Evolutionary conservation across 2,797 vertebrate genomes (phyloP), one percentile per base, ranked within the genome.

Genomic region (Syndactyla subalaris): DNA sequence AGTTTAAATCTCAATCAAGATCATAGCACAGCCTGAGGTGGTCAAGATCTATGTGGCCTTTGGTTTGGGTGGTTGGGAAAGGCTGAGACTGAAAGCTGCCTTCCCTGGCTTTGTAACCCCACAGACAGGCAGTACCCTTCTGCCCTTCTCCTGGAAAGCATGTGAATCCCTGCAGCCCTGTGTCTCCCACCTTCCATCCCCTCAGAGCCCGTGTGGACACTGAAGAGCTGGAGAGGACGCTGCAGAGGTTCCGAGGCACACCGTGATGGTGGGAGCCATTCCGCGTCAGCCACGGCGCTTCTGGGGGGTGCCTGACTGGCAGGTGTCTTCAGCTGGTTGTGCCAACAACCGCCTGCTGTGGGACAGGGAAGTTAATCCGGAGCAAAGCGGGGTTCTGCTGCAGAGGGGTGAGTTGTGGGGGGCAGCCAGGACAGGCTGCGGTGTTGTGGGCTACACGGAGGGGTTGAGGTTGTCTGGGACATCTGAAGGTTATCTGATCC

Each of bases 231-330:
- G 84, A 74, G 61, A 87, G 62, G 63, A 55, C 54, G 0, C 52
- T 19, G 80, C 75, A 45, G 94, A 22, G 58, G 55, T 45, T 89
- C 0, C 5, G 66, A 81, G 80, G 72, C 87, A 66, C 89, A 90
- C 96, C 87, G 97, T 97, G 93, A 98, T 98, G 97, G 97, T 97
- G 95, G 97, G 96, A 96, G 84, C 94, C 90, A 95, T 97, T 91
- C 96, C 97, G 58, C 88, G 88, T 71, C 96, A 96, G 92, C 96
- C 94, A 81, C 77, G 85, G 89, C 88, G 90, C 88, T 95, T 96
- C 92, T 96, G 96, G 98, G 97, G 98, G 91, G 95, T 97, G 97
- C 98, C 98, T 95, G 96, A 96, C 97, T 98, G 97, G 97, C 97
- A 88, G 38, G 96, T 95, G 96, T 98, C 94, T 85, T 97, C 97